A percentile compares a stretch with the other conserved stretches of the same genome.
phyloP scores from a whole-genome alignment of 2,113 vertebrate species.

The Poeciliopsis prolifica region DNA sequence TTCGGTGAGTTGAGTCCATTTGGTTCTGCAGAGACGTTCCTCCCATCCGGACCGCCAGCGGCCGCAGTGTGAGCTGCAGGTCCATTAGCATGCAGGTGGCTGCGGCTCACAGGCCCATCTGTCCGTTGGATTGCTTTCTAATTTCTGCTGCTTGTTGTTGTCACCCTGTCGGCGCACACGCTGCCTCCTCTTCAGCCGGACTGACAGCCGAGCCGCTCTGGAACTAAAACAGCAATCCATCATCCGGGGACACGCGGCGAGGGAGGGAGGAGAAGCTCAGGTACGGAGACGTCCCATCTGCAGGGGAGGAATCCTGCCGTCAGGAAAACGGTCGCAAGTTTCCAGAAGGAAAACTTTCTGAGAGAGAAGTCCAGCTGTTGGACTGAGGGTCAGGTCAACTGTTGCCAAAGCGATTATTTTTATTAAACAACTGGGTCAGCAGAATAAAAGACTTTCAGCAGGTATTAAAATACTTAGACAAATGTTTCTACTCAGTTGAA shows the following conservation, averaged over 20 bases:
- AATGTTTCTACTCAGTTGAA: too few relatives aligned
- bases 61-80: neutral
- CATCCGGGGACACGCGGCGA: slow-evolving; percentile 64
- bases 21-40: neutral
- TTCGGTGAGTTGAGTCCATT: too few relatives aligned
- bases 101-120: slow-evolving; percentile 67
- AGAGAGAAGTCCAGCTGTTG: neutral
- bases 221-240: slow-evolving; percentile 77
- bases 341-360: neutral
- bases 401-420: too few relatives aligned
- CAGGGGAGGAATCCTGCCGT: neutral
- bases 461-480: neutral
- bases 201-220: slow-evolving; percentile 69
- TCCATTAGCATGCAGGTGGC: slow-evolving; percentile 63
- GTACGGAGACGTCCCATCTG: neutral
- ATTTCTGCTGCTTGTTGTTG: slow-evolving; percentile 73
- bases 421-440: too few relatives aligned
- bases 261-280: neutral
- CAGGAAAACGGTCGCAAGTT: neutral
- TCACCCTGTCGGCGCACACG: slow-evolving; percentile 39
- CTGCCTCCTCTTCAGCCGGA: slow-evolving; percentile 29
- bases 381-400: too few relatives aligned
- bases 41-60: neutral
- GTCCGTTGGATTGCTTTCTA: slow-evolving; percentile 59
- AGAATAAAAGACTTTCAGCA: too few relatives aligned